Evolutionary conservation across 2,797 vertebrate genomes (phyloP), one percentile per base, ranked within the genome.

Genomic region (Macroramphosus scolopax): DNA sequence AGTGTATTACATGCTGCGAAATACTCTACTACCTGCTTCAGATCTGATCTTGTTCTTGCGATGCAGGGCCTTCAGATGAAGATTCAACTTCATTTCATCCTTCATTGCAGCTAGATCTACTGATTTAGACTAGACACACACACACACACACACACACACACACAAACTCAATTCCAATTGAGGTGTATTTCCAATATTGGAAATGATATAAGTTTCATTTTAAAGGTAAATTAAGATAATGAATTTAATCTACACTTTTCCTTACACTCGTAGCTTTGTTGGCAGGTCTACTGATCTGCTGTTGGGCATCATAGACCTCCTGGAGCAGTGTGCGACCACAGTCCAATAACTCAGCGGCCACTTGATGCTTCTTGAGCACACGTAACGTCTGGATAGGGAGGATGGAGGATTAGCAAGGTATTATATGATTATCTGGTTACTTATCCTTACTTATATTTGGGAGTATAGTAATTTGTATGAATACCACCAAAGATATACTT

Each of bases 241-340:
- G 1, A 60, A 22, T 14, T 5, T 40, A 40, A 49, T 14, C 16
- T 1, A 28, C 8, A 33, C 7, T 36, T 10, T 22, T 54, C 12
- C 48, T 85, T 83, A 91, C 84, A 70, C 71, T 47, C 3, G 87
- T 62, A 44, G 63, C 16, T 14, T 41, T 43, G 8, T 7, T 28
- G 14, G 25, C 2, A 22, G 17, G 16, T 48, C 56, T 79, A 17
- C 16, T 48, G n/a, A 44, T 44, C 22, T 68, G 62, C 51, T 68
- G 49, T 35, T 80, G 63, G 5, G 72, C 50, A 4, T 89, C 72
- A 24, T 66, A 81, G 44, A 84, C 33, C 24, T 91, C 82, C 78
- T 85, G 76, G 22, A 99, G 75, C 18, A 94, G 72, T 10, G 61
- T 90, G 71, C 88, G 91, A n/a, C 94, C 94, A 6, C 87, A 87